A percentile compares a stretch with the other conserved stretches of the same genome.
These are phyloP conservation scores for Phalacrocorax pelagicus DNA, from an alignment of 2,113 vertebrate genomes.

Conservation along the genomic window DNA sequence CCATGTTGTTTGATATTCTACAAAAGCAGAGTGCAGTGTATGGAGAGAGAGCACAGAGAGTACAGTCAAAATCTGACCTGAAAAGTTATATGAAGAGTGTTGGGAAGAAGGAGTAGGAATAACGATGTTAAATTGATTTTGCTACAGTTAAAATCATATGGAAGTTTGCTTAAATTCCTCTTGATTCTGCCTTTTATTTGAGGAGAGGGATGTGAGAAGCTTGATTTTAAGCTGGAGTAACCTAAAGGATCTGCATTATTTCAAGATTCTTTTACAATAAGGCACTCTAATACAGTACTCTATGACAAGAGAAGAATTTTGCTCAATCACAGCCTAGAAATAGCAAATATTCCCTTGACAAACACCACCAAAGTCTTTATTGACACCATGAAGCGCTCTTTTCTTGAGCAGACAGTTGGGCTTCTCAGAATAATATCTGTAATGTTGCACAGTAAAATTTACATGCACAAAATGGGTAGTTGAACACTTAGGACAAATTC, in stretches of 20 bases:
- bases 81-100: not conserved
- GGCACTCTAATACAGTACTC: not conserved
- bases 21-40: not conserved
- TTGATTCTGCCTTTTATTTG: not conserved
- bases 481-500: not conserved
- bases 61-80: not conserved
- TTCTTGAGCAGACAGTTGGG: not conserved
- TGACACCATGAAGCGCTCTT: not conserved
- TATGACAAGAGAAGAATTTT: not conserved
- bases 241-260: not conserved
- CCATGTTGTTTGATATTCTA: not conserved
- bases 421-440: not conserved
- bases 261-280: not conserved
- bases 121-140: not conserved
- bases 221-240: not conserved
- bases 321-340: not conserved
- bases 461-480: not conserved
- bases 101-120: not conserved
- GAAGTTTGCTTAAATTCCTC: not conserved
- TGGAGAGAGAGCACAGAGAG: not conserved
- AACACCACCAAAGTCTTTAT: not conserved
- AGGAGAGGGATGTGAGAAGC: not conserved
- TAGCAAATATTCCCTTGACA: not conserved
- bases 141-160: not conserved
- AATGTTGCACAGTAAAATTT: not conserved